Conservation (phyloP, 2,113 vertebrate species). For the Pollachius pollachius region DNA sequence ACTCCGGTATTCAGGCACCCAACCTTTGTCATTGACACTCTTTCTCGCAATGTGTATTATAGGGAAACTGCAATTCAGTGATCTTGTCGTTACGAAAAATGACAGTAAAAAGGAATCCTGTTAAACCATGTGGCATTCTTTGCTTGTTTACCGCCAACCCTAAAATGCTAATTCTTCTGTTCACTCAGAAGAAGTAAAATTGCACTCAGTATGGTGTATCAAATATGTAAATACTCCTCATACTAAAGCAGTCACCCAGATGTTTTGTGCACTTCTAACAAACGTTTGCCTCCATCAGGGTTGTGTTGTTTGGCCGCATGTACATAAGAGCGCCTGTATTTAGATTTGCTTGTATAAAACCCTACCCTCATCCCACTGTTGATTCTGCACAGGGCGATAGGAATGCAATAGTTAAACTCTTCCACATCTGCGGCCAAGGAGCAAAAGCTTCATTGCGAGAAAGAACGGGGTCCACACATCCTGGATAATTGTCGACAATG, state of each 20-base stretch:
- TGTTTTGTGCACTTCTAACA: not conserved
- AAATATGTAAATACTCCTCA: too few species aligned
- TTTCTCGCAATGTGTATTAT: too few species aligned
- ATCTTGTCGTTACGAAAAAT: too few species aligned
- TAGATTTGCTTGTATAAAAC: conserved; percentile 47
- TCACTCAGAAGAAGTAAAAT: too few species aligned
- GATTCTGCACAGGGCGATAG: conserved; percentile 40
- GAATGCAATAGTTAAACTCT: conserved; percentile 53
- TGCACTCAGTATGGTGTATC: too few species aligned
- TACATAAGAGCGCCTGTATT: conserved; percentile 35
- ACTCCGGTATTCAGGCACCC: conserved; percentile 33
- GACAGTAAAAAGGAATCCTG: too few species aligned
- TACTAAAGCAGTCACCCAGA: too few species aligned
- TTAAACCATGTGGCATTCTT: too few species aligned
- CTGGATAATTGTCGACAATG: not conserved
- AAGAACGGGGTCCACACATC: not conserved
- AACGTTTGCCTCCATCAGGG: not conserved
- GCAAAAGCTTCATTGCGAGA: conserved; percentile 4
- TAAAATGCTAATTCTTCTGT: too few species aligned
- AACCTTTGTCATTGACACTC: not conserved
- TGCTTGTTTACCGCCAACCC: too few species aligned
- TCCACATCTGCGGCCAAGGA: conserved; percentile 2
- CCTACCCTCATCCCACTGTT: conserved; percentile 36
- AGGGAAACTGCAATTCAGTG: too few species aligned
- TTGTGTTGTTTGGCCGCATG: conserved; percentile 19